Base-by-base conservation (phyloP, 2,797 vertebrate species). In the Eurystomus glaucurus region DNA sequence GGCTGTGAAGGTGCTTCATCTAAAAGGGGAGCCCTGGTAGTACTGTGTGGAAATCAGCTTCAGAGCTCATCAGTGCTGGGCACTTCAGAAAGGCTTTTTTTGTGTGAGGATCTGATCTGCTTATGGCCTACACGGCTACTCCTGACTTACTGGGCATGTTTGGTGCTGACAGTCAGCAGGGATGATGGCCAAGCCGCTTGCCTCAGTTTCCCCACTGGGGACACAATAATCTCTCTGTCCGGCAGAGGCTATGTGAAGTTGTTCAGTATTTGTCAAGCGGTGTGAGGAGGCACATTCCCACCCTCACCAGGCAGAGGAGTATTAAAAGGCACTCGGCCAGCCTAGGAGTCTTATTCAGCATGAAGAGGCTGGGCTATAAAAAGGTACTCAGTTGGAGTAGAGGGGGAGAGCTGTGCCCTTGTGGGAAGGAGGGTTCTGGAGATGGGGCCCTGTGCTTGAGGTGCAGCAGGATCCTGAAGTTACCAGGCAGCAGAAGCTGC, bases 51-150 rank as follows among this genome's bases (percentile, higher is more conserved):
- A 90, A 93, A 92, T 96, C 43, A 0, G 79, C 86, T 91, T 92
- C 87, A 57, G 84, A 92, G 74, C 62, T 95, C 26, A 26, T 2
- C 0, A 29, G 58, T 1, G 3, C 37, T 82, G 70, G 84, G 51
- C 39, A 37, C 62, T 86, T 93, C 70, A 76, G 89, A 46, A 41
- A 58, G 66, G 81, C 50, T 91, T 95, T 81, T 71, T 0, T 0
- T 61, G 69, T 71, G 74, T 43, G 62, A 87, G 66, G 50, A 91
- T 77, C 74, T 95, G 89, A 95, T 91, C 86, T 69, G 70, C 86
- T 92, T 94, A 87, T 37, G 75, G 54, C 61, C 77, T 75, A 43
- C 74, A 43, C 29, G 46, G 66, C 58, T 65, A 13, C 43, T 81
- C 37, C 70, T 19, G 8, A 9, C 57, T 82, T 68, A 22, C n/a